phyloP scores from a whole-genome alignment of 2,113 vertebrate species.

The Clarias magur region DNA sequence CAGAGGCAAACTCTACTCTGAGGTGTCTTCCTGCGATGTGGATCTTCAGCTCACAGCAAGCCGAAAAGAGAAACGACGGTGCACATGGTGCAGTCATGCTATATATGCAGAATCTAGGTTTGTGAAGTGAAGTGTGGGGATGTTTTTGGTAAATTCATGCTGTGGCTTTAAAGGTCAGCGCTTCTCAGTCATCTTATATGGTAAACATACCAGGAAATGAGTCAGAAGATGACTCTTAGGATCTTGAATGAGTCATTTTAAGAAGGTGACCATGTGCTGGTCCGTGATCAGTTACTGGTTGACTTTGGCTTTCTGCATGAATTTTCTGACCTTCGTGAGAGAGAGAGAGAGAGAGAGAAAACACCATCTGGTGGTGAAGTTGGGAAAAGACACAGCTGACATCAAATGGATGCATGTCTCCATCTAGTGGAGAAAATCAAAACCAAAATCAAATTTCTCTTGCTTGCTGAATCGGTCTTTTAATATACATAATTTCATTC shows the following conservation, averaged over 20 bases:
- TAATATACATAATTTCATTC: not conserved
- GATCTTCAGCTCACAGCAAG: not conserved
- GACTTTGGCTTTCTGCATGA: not conserved
- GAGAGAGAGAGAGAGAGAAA: no score
- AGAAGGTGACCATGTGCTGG: not conserved
- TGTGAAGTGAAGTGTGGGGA: not conserved
- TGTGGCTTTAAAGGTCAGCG: not conserved
- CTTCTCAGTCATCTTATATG: not conserved
- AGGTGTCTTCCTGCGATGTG: not conserved
- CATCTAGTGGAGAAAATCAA: constrained; percentile 33
- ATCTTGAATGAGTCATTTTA: not conserved
- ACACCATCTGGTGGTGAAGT: constrained; percentile 45
- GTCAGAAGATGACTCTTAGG: not conserved
- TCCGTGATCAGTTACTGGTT: not conserved
- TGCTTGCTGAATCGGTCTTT: not conserved
- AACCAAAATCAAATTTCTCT: not conserved
- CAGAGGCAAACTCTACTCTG: not conserved
- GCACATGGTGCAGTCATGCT: not conserved
- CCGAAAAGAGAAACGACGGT: not conserved
- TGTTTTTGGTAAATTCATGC: not conserved
- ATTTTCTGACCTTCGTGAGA: not conserved
- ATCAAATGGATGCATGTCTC: not conserved
- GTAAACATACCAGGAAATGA: not conserved
- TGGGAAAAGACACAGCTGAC: not conserved
- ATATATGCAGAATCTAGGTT: not conserved